Evolutionary conservation across 2,888 invertebrate genomes (phyloP), one percentile per base, ranked within the genome.

Genomic region (Scotopteryx bipunctaria): DNA sequence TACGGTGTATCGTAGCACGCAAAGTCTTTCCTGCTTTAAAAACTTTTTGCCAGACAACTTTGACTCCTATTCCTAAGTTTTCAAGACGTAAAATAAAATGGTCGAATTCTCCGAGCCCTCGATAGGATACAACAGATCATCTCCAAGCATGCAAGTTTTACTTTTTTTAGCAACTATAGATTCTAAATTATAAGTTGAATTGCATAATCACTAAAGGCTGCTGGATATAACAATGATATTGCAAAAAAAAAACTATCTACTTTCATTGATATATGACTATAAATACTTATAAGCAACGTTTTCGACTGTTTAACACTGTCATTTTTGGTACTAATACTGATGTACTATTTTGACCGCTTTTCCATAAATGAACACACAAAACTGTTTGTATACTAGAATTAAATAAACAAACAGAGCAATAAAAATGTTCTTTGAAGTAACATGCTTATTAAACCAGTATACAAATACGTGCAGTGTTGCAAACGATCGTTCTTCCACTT

Each of bases 1-100:
- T 83, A 79, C 79, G 80, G 75, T 77, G 55, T 55, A 54, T 66
- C 60, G 71, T 67, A 78, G 72, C 85, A 83, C 83, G 83, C 83
- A 78, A 83, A 68, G 65, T 55, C 52, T 64, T 59, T 55, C 63
- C 64, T 63, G 55, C 63, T 68, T 68, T 69, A 76, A 67, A 76
- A 38, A 46, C n/a, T 32, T 40, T 40, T 9, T 8, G 27, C 44
- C 61, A 59, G 14, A 36, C 54, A 16, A 76, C 52, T 63, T 55
- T 62, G 19, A 61, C 61, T 66, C 55, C 54, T 73, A 64, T 32
- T 8, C 2, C 2, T n/a, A 5, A 29, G 8, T 23, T 11, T 16
- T 41, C 63, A 63, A 63, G 58, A 62, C 55, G 23, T 36, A 41
- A 29, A 38, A 38, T 43, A 43, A 55, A 63, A 53, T 61, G 65